Percentiles rank a stretch among this genome's conserved stretches.
phyloP scores from a whole-genome alignment of 35 echinoderm and acorn worm species.

The Chiridota heheva region DNA sequence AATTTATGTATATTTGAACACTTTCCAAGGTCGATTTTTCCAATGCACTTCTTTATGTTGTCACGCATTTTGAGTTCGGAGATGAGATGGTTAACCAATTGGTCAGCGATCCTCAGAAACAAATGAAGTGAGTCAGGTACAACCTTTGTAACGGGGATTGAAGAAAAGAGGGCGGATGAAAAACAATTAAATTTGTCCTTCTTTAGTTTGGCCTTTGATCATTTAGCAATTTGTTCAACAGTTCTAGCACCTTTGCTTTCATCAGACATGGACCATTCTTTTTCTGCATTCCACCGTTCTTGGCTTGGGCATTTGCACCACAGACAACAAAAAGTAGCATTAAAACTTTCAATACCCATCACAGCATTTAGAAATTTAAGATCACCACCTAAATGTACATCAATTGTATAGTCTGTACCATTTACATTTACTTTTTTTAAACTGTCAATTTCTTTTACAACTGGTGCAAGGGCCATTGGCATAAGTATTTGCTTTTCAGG shows the following conservation, averaged over 20 bases:
- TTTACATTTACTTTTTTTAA: too few species aligned
- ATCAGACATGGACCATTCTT: constrained; percentile 73
- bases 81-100: constrained; percentile 4
- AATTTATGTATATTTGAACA: neutral
- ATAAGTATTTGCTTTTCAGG: too few species aligned
- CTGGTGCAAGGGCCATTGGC: too few species aligned
- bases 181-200: neutral
- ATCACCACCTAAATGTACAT: too few species aligned
- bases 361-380: constrained; percentile 42
- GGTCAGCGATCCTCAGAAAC: constrained; percentile 8
- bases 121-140: neutral
- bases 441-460: too few species aligned
- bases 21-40: neutral
- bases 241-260: constrained; percentile 30
- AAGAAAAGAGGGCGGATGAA: neutral
- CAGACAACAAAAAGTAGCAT: constrained; percentile 45
- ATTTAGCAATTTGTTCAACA: constrained; percentile 17
- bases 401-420: too few species aligned
- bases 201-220: neutral
- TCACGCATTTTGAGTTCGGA: constrained; percentile 22
- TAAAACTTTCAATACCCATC: constrained; percentile 51
- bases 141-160: constrained; percentile 10
- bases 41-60: neutral
- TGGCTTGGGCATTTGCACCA: constrained; percentile 70
- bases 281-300: constrained; percentile 27